Conservation (phyloP, 2,888 invertebrate species). For the Trilocha varians region DNA sequence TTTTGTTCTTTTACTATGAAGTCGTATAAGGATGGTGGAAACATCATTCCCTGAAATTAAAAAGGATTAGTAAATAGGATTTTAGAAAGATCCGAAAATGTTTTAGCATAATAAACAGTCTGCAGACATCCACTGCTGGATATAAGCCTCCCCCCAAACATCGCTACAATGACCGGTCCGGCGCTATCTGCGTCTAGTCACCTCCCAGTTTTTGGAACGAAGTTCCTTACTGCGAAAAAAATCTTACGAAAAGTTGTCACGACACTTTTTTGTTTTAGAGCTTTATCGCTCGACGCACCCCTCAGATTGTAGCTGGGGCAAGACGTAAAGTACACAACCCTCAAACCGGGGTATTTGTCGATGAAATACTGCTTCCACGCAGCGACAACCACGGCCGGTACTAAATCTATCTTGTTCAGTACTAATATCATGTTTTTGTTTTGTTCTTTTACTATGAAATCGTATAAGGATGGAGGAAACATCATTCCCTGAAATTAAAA, state of each 20-base stretch:
- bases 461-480: constrained; percentile 92
- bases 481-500: constrained; percentile 80
- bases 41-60: constrained; percentile 79
- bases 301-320: constrained; percentile 82
- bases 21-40: constrained; percentile 90
- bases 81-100: too few species aligned
- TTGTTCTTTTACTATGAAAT: constrained; percentile 80
- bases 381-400: constrained; percentile 83
- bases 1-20: constrained; percentile 81
- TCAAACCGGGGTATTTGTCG: constrained; percentile 69
- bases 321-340: constrained; percentile 88
- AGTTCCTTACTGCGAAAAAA: too few species aligned
- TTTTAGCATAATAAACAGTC: too few species aligned
- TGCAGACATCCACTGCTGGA: too few species aligned
- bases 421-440: constrained; percentile 91
- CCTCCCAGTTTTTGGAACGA: too few species aligned
- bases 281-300: constrained; percentile 69
- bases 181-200: too few species aligned
- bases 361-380: constrained; percentile 91
- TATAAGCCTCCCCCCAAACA: too few species aligned
- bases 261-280: too few species aligned
- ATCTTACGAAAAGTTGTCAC: too few species aligned
- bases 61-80: too few species aligned
- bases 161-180: too few species aligned
- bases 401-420: constrained; percentile 93